A percentile compares a stretch with the other conserved stretches of the same genome.
These are phyloP conservation scores for Pionites leucogaster DNA, from an alignment of 2,113 vertebrate species.

Conservation along the genomic window DNA sequence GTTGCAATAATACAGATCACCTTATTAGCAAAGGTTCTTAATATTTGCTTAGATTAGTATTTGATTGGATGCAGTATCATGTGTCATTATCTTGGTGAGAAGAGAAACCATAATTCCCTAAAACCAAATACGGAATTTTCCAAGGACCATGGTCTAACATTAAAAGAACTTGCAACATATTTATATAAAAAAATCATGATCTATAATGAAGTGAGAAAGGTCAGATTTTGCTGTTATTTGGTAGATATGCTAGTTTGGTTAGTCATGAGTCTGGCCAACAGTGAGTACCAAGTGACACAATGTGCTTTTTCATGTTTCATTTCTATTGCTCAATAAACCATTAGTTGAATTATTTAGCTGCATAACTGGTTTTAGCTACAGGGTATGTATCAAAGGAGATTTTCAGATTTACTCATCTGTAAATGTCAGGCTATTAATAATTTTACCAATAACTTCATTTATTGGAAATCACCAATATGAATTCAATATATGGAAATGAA, in stretches of 20 bases:
- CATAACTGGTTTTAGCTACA: neutral
- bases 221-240: neutral
- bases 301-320: neutral
- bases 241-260: neutral
- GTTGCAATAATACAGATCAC: neutral
- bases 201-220: neutral
- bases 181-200: neutral
- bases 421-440: neutral
- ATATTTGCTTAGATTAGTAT: neutral
- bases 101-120: neutral
- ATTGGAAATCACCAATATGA: neutral
- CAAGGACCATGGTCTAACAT: neutral
- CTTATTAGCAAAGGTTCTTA: neutral
- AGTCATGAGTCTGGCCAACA: neutral
- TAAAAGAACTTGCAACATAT: neutral
- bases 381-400: neutral
- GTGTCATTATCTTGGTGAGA: neutral
- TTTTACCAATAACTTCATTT: neutral
- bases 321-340: neutral
- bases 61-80: neutral
- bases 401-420: neutral
- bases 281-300: neutral
- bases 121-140: neutral
- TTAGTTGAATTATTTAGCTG: neutral
- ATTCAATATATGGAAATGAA: neutral